These are phyloP conservation scores for Telmatochromis sp. DNA, from an alignment of 2,113 vertebrate species.

Conservation along the genomic window DNA sequence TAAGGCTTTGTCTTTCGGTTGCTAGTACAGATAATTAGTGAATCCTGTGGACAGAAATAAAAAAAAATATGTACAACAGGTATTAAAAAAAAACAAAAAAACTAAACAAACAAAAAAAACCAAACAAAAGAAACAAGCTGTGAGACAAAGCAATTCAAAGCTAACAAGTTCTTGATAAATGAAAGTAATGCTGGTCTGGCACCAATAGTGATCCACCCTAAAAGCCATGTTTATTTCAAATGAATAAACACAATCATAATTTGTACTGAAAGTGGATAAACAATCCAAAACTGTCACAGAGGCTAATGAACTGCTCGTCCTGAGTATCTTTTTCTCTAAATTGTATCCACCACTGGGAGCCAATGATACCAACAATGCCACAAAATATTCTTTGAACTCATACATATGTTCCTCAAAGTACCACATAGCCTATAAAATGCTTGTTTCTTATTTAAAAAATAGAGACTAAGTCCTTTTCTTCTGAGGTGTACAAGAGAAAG, in stretches of 20 bases:
- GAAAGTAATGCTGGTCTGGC: slow-evolving; percentile 31
- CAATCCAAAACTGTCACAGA: neutral
- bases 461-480: neutral
- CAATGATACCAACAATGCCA: neutral
- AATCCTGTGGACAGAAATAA: neutral
- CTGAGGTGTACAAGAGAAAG: neutral
- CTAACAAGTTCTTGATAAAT: slow-evolving; percentile 2
- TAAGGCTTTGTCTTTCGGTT: slow-evolving; percentile 39
- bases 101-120: neutral
- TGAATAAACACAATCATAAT: neutral
- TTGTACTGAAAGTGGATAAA: neutral
- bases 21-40: slow-evolving; percentile 2
- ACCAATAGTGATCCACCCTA: slow-evolving; percentile 18
- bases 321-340: slow-evolving; percentile 8
- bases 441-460: slow-evolving; percentile 39
- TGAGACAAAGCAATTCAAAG: slow-evolving; percentile 11
- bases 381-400: neutral
- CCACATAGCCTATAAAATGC: slow-evolving; percentile 33
- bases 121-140: neutral
- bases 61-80: slow-evolving; percentile 12
- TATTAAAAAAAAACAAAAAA: neutral
- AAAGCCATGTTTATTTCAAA: neutral
- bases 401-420: slow-evolving; percentile 24
- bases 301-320: neutral
- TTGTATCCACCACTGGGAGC: neutral